These are phyloP conservation scores for Plutella xylostella DNA, from an alignment of 2,888 invertebrate genomes.

Conservation along the genomic window DNA sequence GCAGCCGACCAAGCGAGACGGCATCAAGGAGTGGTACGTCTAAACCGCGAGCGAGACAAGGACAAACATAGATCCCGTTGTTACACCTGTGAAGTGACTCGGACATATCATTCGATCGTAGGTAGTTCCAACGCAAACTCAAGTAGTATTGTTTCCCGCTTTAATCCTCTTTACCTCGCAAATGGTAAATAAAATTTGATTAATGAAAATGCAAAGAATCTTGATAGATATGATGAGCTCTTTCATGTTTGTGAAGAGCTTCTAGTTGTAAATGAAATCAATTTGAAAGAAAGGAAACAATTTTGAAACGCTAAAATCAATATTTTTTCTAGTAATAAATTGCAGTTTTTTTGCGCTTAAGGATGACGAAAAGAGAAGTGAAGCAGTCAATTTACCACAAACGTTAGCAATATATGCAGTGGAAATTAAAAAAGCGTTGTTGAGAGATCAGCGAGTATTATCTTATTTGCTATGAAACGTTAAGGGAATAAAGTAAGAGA, in stretches of 20 bases:
- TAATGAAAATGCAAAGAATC: not conserved
- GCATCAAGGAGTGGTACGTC: slow-evolving; percentile 97
- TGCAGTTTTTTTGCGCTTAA: too few relatives aligned
- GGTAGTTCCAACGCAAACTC: not conserved
- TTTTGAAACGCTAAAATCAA: too few relatives aligned
- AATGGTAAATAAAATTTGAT: not conserved
- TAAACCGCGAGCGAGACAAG: slow-evolving; percentile 42
- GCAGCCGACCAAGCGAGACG: slow-evolving; percentile 80
- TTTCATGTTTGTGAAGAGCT: not conserved
- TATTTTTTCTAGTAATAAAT: too few relatives aligned
- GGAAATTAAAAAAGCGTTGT: too few relatives aligned
- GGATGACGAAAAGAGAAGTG: too few relatives aligned
- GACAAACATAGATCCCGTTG: not conserved
- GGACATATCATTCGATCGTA: slow-evolving; percentile 2
- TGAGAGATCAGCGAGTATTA: not conserved
- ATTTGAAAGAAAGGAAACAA: too few relatives aligned
- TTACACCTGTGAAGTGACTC: slow-evolving; percentile 1
- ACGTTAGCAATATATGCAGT: too few relatives aligned
- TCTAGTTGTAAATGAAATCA: not conserved
- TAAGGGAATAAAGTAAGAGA: slow-evolving; percentile 26
- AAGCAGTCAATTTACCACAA: too few relatives aligned
- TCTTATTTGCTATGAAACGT: not conserved
- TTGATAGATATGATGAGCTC: slow-evolving; percentile 12
- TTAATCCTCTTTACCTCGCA: slow-evolving; percentile 10
- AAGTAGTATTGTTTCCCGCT: slow-evolving; percentile 5